Conservation (phyloP, 1,140 invertebrate species). For the Bombus cullumanus region DNA sequence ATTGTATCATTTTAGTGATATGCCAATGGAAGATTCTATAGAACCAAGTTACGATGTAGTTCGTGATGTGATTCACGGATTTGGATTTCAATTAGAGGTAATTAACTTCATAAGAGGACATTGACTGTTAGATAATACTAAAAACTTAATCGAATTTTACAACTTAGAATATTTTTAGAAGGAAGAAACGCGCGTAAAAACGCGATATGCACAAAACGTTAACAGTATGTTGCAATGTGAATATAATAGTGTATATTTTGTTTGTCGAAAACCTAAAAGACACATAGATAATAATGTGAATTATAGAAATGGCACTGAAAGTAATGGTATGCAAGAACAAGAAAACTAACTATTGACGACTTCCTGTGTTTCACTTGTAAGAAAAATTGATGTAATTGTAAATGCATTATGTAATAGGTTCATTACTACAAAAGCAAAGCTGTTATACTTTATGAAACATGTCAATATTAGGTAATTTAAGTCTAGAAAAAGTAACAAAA, state of each 20-base stretch:
- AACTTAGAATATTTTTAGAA: conserved; percentile 84
- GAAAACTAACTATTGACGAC: conserved; percentile 68
- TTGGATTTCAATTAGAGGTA: conserved; percentile 95
- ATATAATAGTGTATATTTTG: conserved; percentile 95
- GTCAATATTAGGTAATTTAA: conserved; percentile 43
- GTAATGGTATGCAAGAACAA: conserved; percentile 73
- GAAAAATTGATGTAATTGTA: conserved; percentile 55
- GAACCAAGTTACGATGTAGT: conserved; percentile 96
- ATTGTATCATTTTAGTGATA: conserved; percentile 97
- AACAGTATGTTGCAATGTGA: conserved; percentile 96
- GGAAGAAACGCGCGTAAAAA: conserved; percentile 89
- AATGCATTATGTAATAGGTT: conserved; percentile 43
- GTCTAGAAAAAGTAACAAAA: conserved; percentile 8
- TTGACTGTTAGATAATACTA: conserved; percentile 19
- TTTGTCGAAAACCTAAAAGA: conserved; percentile 88
- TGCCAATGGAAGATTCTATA: conserved; percentile 94
- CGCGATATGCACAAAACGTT: conserved; percentile 95
- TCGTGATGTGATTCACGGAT: conserved; percentile 90
- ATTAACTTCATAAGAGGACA: conserved; percentile 60
- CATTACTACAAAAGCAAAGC: conserved; percentile 38
- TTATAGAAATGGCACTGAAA: conserved; percentile 74
- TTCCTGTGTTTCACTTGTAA: conserved; percentile 51
- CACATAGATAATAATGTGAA: conserved; percentile 45
- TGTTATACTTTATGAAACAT: conserved; percentile 41
- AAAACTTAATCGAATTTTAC: conserved; percentile 50